phyloP scores from a whole-genome alignment of 2,113 vertebrate genomes.

The Psettodes erumei region DNA sequence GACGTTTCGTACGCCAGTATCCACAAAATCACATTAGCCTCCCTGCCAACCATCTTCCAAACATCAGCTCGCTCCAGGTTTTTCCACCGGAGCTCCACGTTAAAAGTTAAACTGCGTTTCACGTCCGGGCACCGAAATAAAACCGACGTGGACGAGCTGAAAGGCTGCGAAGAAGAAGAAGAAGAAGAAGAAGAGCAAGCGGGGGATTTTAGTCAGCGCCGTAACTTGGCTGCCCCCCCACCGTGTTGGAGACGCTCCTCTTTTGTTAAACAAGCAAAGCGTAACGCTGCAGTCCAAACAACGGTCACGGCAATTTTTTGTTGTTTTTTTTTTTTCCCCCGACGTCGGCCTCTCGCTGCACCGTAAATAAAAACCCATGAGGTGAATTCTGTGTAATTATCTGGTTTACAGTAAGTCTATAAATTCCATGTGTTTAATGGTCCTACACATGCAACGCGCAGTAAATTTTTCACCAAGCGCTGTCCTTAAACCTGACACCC shows the following conservation, averaged over 20 bases:
- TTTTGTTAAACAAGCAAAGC: neutral
- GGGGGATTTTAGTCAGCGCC: too few relatives aligned
- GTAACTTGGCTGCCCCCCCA: too few relatives aligned
- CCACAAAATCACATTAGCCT: neutral
- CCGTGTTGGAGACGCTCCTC: too few relatives aligned
- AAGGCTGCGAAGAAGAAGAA: neutral
- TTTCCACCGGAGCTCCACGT: too few relatives aligned
- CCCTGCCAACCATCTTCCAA: constrained; percentile 13
- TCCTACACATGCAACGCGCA: constrained; percentile 11
- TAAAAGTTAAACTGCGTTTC: neutral
- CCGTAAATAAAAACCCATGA: constrained; percentile 16
- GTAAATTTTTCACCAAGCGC: neutral
- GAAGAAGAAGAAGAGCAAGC: too few relatives aligned
- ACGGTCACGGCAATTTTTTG: too few relatives aligned
- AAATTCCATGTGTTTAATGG: constrained; percentile 35
- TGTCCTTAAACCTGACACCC: too few relatives aligned
- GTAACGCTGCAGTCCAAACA: too few relatives aligned
- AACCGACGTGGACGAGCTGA: neutral
- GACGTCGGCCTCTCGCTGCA: too few relatives aligned
- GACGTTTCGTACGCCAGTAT: neutral
- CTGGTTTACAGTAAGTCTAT: constrained; percentile 18
- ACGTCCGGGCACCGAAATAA: neutral
- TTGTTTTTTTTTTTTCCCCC: too few relatives aligned
- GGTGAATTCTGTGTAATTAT: constrained; percentile 25
- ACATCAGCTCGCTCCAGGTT: too few relatives aligned